Base-by-base conservation (phyloP, 92 coral and sea anemone genomes). In the Porites evermanni region DNA sequence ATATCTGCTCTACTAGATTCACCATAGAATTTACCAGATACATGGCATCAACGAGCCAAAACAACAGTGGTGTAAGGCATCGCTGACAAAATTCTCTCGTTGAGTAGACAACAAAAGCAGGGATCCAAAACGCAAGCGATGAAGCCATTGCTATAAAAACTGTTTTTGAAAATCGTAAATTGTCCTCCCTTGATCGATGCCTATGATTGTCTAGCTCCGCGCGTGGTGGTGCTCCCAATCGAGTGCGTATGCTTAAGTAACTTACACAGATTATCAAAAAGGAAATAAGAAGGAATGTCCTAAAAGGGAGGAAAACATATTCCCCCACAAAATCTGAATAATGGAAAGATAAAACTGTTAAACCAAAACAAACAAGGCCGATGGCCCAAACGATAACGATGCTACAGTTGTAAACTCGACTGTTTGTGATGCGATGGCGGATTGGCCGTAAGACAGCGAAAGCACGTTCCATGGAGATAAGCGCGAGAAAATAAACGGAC, bases 361-460 rank as follows among this genome's bases (percentile, higher is more conserved):
- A 47, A 0, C 68, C 82, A 63, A 19, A 12, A 8, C 21, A 1
- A 7, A 61, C 59, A 19, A 63, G 8, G 0, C 75, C 75, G 8
- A 21, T 14, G 17, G 12, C 5, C 84, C 84, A 80, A 26, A 56
- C 76, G 1, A 53, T 2, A 14, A 9, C 64, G 7, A 68, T 26
- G 54, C 29, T 54, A 64, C 1, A 67, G 18, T 51, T 23, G 32
- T 67, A 80, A 53, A 16, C 54, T 12, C 47, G 53, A 13, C 20
- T 16, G 4, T 12, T 68, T 24, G 65, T 13, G 18, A 56, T 54
- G 5, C 84, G 84, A 70, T 80, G 84, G 16, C 84, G 54, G 9
- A 80, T 13, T 53, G 76, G 84, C 84, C 75, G 53, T 7, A 68
- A 8, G 6, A 80, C 84, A 0, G 76, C 76, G 50, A 11, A 80